Conservation (phyloP, 64 coral and sea anemone genomes). For the Acropora yongei region DNA sequence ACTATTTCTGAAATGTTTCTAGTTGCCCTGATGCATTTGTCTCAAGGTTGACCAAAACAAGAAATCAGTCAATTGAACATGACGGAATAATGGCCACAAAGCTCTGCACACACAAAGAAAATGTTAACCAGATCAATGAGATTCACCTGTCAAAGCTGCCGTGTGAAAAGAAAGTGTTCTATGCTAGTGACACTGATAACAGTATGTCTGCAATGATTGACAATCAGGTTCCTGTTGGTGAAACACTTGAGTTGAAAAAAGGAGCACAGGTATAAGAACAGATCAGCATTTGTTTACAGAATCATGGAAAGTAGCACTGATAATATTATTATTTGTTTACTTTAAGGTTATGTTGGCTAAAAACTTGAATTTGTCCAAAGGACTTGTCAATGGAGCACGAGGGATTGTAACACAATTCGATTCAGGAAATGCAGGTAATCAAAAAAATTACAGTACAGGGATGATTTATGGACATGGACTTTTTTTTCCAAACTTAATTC, state of each 20-base stretch:
- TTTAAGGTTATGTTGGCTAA: constrained; percentile 92
- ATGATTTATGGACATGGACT: too few species aligned
- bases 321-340: not conserved
- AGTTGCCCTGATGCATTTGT: constrained; percentile 85
- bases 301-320: not conserved
- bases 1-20: not conserved
- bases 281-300: not conserved
- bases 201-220: constrained; percentile 59
- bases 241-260: constrained; percentile 82
- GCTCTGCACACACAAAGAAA: constrained; percentile 96
- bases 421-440: constrained; percentile 76
- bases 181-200: constrained; percentile 84
- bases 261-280: constrained; percentile 86
- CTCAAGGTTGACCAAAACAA: constrained; percentile 71
- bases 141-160: constrained; percentile 75
- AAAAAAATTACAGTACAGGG: too few species aligned
- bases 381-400: constrained; percentile 96
- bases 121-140: constrained; percentile 95
- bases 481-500: too few species aligned
- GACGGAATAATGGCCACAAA: constrained; percentile 90
- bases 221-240: constrained; percentile 76
- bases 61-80: constrained; percentile 70
- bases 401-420: constrained; percentile 83
- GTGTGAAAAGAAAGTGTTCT: constrained; percentile 57
- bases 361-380: constrained; percentile 92